phyloP scores from a whole-genome alignment of 2,797 vertebrate species.

The Lacerta viridis region DNA sequence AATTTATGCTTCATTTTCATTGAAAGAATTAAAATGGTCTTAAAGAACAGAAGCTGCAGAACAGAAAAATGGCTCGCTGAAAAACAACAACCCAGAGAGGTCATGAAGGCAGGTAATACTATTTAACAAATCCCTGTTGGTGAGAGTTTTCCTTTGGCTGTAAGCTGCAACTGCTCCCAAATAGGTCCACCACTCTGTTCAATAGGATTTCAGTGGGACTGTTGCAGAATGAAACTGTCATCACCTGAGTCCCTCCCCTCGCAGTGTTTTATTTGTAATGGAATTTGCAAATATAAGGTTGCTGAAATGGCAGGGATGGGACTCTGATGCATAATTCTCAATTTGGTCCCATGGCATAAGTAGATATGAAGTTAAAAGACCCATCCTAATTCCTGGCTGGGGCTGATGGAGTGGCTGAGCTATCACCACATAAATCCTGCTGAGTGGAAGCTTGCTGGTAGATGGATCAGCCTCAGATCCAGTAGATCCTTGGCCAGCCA shows the following conservation, averaged over 20 bases:
- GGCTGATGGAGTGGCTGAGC: too few relatives aligned
- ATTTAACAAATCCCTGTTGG: neutral
- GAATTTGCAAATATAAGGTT: neutral
- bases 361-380: neutral
- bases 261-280: constrained; percentile 19
- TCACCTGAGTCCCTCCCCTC: neutral
- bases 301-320: neutral
- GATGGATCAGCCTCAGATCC: too few relatives aligned
- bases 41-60: neutral
- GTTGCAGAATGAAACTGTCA: neutral
- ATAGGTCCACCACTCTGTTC: neutral
- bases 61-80: neutral
- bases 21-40: constrained; percentile 18
- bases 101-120: neutral
- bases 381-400: too few relatives aligned
- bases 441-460: too few relatives aligned
- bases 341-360: neutral
- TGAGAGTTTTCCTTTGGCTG: neutral
- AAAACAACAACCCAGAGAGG: neutral
- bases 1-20: constrained; percentile 41
- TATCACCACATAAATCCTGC: too few relatives aligned
- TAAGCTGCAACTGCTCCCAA: neutral
- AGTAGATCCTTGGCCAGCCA: too few relatives aligned
- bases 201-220: neutral
- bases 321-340: neutral